phyloP scores from a whole-genome alignment of 2,888 invertebrate species.

The Latrodectus elegans region DNA sequence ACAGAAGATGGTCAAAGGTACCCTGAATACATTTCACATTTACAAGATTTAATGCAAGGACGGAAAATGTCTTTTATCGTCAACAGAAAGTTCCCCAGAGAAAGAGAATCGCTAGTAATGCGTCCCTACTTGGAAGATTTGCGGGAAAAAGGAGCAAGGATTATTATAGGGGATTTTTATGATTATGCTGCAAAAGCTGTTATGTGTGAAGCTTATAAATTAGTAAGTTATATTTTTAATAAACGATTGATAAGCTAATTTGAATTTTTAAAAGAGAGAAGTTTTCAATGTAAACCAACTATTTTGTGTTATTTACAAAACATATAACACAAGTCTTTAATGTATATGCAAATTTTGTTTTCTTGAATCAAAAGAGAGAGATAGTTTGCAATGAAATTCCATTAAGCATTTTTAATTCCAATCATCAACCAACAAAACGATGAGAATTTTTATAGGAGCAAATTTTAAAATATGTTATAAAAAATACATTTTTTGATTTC shows the following conservation, averaged over 20 bases:
- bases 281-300: not conserved
- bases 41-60: conserved; percentile 81
- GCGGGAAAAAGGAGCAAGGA: conserved; percentile 81
- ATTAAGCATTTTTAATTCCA: not conserved
- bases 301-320: too few relatives aligned
- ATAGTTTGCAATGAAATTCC: not conserved
- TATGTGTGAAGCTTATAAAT: conserved; percentile 86
- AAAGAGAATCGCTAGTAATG: conserved; percentile 78
- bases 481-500: too few relatives aligned
- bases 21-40: conserved; percentile 83
- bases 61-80: conserved; percentile 81
- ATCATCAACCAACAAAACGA: too few relatives aligned
- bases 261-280: too few relatives aligned
- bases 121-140: conserved; percentile 82
- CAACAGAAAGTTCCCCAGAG: conserved; percentile 82
- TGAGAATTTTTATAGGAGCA: too few relatives aligned
- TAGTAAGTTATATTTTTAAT: conserved; percentile 73
- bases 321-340: not conserved
- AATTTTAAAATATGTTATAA: too few relatives aligned
- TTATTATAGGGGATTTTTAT: conserved; percentile 87
- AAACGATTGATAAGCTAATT: not conserved
- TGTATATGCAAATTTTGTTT: not conserved
- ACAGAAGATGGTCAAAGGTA: conserved; percentile 88
- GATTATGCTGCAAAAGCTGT: conserved; percentile 81
- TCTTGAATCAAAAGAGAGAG: not conserved